phyloP scores from a whole-genome alignment of 2,797 vertebrate genomes.

The Sebastes taczanowskii region DNA sequence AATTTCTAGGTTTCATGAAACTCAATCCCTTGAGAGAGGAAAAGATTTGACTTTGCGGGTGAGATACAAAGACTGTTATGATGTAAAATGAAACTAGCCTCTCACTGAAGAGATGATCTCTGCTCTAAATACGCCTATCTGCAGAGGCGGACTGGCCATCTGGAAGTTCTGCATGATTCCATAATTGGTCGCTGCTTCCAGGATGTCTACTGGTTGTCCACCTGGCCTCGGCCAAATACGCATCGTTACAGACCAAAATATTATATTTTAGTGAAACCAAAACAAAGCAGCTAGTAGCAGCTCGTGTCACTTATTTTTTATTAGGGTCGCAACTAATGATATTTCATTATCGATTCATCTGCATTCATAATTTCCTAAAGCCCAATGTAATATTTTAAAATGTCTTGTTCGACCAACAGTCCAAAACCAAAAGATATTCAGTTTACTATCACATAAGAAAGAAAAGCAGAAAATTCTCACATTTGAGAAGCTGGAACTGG shows the following conservation, averaged over 20 bases:
- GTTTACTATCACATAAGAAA: background rate
- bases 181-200: background rate
- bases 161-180: background rate
- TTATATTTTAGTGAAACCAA: background rate
- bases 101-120: constrained; percentile 27
- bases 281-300: background rate
- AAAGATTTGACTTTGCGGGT: constrained; percentile 60
- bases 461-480: background rate
- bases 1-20: constrained; percentile 59
- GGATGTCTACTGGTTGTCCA: background rate
- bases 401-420: background rate
- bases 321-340: background rate
- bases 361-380: background rate
- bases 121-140: constrained; percentile 5
- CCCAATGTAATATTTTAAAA: background rate
- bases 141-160: background rate
- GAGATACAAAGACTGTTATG: constrained; percentile 52
- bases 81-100: constrained; percentile 64
- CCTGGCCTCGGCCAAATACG: background rate
- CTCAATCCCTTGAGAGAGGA: constrained; percentile 65
- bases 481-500: background rate
- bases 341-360: background rate
- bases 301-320: background rate
- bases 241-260: background rate
- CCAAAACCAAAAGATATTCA: background rate